Conservation (phyloP, 2,888 invertebrate species). For the Monopis laevigella region DNA sequence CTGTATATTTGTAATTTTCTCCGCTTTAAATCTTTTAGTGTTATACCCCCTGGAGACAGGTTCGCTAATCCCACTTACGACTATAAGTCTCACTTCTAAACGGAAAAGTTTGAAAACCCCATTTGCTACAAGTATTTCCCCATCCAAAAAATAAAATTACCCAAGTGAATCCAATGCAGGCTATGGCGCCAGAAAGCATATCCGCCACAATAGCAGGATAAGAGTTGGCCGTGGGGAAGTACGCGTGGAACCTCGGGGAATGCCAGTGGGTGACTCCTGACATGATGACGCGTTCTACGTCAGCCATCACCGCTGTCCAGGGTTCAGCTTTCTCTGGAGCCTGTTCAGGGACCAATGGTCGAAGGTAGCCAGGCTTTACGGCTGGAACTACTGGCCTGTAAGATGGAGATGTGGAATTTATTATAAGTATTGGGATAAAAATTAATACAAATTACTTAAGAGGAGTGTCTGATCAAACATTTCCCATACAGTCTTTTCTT, state of each 20-base stretch:
- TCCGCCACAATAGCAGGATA: constrained; percentile 95
- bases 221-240: constrained; percentile 93
- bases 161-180: constrained; percentile 97
- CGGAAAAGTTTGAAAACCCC: too few relatives aligned
- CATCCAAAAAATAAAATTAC: constrained; percentile 70
- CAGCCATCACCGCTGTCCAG: constrained; percentile 92
- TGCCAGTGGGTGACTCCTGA: constrained; percentile 99
- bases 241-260: constrained; percentile 94
- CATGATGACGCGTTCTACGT: constrained; percentile 96
- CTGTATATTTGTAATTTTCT: too few relatives aligned
- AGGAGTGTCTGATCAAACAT: too few relatives aligned
- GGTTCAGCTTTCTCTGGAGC: constrained; percentile 87
- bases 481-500: too few relatives aligned
- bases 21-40: too few relatives aligned
- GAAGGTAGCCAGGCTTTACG: constrained; percentile 93
- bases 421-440: too few relatives aligned
- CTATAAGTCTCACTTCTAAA: too few relatives aligned
- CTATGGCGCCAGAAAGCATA: constrained; percentile 93
- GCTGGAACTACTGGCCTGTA: constrained; percentile 85
- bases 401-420: too few relatives aligned
- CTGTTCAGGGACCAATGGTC: constrained; percentile 82
- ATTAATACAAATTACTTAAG: too few relatives aligned
- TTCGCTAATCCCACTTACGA: too few relatives aligned
- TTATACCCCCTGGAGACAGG: too few relatives aligned
- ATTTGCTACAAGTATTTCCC: too few relatives aligned